Evolutionary conservation across 1,140 invertebrate species (phyloP).

Genomic region (Alviniconcha marisindica): DNA sequence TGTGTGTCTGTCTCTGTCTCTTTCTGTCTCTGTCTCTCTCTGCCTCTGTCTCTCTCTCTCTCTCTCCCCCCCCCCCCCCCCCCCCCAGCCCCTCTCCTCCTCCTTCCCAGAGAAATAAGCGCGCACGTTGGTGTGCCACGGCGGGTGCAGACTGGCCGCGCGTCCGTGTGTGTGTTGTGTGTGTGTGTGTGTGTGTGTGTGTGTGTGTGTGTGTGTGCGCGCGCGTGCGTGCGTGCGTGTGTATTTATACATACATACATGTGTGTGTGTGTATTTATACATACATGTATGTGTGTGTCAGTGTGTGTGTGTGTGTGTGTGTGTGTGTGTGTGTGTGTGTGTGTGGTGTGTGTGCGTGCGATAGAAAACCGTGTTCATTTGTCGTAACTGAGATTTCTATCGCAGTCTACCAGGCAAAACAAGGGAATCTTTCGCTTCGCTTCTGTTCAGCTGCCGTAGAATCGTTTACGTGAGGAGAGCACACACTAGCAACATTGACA

Average conservation of each 20-base stretch:
- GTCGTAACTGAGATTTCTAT: no score
- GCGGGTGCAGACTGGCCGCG: neutral
- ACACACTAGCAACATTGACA: no score
- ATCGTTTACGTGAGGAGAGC: no score
- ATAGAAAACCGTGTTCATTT: no score
- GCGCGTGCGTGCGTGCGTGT: slow-evolving; percentile 23
- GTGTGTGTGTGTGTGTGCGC: slow-evolving; percentile 27
- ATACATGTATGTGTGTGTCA: neutral
- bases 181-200: slow-evolving; percentile 26
- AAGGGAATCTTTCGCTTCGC: no score
- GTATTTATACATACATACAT: no score
- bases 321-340: neutral
- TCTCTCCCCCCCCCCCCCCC: no score
- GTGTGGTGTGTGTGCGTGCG: no score
- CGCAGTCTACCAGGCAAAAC: no score
- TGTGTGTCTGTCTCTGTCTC: neutral
- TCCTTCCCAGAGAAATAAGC: neutral
- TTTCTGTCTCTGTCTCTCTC: neutral
- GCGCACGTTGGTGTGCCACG: neutral
- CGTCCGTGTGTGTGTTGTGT: slow-evolving; percentile 8
- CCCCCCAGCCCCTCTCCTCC: no score
- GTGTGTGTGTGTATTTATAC: neutral
- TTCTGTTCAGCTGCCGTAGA: no score
- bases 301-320: neutral
- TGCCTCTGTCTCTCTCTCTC: neutral